These are phyloP conservation scores for Manduca sexta DNA, from an alignment of 1,140 invertebrate genomes.

Conservation along the genomic window DNA sequence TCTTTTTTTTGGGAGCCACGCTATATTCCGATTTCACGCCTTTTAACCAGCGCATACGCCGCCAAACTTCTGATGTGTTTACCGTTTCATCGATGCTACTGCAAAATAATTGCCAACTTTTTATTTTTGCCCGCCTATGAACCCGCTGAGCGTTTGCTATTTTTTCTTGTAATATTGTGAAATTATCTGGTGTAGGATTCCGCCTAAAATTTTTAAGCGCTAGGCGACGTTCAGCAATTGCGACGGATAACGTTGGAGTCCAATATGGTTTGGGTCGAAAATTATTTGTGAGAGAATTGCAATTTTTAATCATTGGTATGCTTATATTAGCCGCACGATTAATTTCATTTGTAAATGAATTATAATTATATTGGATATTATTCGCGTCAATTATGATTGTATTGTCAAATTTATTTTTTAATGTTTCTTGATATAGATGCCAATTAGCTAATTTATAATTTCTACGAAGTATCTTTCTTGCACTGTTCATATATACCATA, in stretches of 20 bases:
- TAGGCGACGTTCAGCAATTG: conserved; percentile 5
- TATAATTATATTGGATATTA: too few relatives aligned
- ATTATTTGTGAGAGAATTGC: too few relatives aligned
- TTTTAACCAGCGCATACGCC: conserved; percentile 14
- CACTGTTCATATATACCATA: too few relatives aligned
- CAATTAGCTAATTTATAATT: too few relatives aligned
- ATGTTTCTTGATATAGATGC: background rate
- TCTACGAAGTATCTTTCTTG: too few relatives aligned
- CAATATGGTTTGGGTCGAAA: too few relatives aligned
- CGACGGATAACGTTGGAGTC: background rate
- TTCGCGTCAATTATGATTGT: too few relatives aligned
- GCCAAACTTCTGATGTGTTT: conserved; percentile 11
- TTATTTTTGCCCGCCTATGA: background rate
- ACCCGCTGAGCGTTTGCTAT: background rate
- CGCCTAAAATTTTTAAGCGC: conserved; percentile 7
- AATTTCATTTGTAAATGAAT: too few relatives aligned
- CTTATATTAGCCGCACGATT: too few relatives aligned
- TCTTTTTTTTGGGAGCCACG: too few relatives aligned
- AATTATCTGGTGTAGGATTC: conserved; percentile 15
- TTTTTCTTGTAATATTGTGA: conserved; percentile 1
- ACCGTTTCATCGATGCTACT: conserved; percentile 9
- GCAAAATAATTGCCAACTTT: conserved; percentile 12
- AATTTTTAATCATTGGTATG: too few relatives aligned
- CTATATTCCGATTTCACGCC: background rate
- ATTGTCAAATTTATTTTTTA: conserved; percentile 4